Base-by-base conservation (phyloP, 23 tunicate genomes). In the Aplidium turbinatum region DNA sequence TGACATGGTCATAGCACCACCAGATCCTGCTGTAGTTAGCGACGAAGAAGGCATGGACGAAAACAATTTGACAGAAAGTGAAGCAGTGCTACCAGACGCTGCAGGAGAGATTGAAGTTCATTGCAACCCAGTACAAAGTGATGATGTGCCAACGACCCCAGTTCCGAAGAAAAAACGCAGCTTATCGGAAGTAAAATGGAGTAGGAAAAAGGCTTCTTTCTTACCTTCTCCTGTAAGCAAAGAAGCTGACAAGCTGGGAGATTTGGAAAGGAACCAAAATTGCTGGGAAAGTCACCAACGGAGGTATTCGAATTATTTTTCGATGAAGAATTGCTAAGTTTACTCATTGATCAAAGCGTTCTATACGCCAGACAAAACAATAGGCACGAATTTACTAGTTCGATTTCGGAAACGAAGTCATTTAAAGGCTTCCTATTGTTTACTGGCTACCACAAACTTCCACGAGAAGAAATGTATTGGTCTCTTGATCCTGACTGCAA, bases 311-410 rank as follows among this genome's bases (percentile, higher is more conserved):
- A 54, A 54, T 54, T 54, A 54, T 54, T 54, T n/a, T 54, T 54
- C 21, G 61, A 54, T 54, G 61, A 54, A 54, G 61, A 54, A 54
- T 16, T 54, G 61, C 61, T 54, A 54, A 54, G 23, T 54, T 54
- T 54, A n/a, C 61, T 54, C 24, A n/a, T 54, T 54, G 21, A 54
- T 54, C 61, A 54, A 54, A 54, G 61, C 24, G 61, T 54, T 54
- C 61, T 54, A 9, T 54, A 54, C n/a, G 61, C 61, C n/a, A 54
- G 61, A 54, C 61, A 54, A 54, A 54, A 54, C n/a, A 54, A 54
- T 20, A 54, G n/a, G 6, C 24, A 54, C 21, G 23, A 54, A 54
- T 54, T 54, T 54, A 54, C 61, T 54, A 16, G 61, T 54, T 5
- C 61, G 61, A n/a, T 54, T 54, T 54, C 61, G 61, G 22, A 54